A percentile compares a stretch with the other conserved stretches of the same genome.
Conservation (phyloP, 2,113 vertebrate genomes). For the Dicaeum eximium region DNA sequence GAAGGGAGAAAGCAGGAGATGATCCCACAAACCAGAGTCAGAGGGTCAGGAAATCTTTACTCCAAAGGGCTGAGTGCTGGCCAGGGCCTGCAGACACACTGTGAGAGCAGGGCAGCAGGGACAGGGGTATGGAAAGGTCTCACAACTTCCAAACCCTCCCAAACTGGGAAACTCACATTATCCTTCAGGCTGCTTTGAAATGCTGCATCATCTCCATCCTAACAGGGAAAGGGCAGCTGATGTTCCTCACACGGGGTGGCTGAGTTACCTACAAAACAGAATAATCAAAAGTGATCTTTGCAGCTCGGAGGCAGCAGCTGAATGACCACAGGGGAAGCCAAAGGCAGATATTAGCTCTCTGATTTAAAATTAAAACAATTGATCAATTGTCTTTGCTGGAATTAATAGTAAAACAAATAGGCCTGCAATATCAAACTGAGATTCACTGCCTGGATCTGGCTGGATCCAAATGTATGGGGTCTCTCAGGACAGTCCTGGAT, state of each 20-base stretch:
- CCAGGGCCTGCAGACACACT: neutral
- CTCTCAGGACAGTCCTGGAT: neutral
- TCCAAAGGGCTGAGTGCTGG: neutral
- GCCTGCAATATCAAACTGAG: neutral
- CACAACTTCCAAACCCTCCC: neutral
- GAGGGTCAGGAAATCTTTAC: neutral
- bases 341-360: slow-evolving; percentile 42
- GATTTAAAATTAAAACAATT: slow-evolving; percentile 68
- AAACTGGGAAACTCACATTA: fast-evolving
- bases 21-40: neutral
- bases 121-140: neutral
- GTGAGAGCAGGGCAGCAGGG: neutral
- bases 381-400: slow-evolving; percentile 55
- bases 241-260: neutral
- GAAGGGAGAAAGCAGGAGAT: neutral
- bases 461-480: neutral
- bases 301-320: neutral
- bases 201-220: neutral
- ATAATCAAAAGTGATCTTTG: slow-evolving; percentile 1
- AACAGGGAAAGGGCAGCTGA: neutral
- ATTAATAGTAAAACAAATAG: slow-evolving; percentile 46
- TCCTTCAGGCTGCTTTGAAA: neutral
- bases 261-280: neutral
- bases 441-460: neutral
- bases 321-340: slow-evolving; percentile 8